phyloP scores from a whole-genome alignment of 2,888 invertebrate species.

The Tetheella fluctuosa region DNA sequence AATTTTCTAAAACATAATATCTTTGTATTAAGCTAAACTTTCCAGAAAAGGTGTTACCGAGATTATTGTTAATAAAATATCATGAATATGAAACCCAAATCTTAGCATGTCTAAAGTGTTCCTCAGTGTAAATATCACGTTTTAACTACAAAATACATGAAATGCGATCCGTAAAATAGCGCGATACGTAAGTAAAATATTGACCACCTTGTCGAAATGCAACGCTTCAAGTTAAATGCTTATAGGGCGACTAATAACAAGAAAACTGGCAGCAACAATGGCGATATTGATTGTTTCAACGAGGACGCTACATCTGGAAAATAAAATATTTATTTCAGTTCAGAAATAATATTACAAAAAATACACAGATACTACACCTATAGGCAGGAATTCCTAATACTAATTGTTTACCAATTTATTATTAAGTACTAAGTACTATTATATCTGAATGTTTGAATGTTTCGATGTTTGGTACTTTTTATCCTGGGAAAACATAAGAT shows the following conservation, averaged over 20 bases:
- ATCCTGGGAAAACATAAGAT: no score
- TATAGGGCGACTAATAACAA: conserved; percentile 33
- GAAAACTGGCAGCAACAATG: conserved; percentile 33
- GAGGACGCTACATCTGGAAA: conserved; percentile 36
- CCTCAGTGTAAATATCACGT: conserved; percentile 40
- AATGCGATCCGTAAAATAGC: conserved; percentile 38
- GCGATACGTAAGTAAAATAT: background rate
- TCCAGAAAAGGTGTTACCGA: background rate
- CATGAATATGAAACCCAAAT: conserved; percentile 31
- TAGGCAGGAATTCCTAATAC: no score
- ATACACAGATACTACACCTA: no score
- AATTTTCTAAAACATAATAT: no score
- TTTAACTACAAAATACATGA: conserved; percentile 38
- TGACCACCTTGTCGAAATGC: conserved; percentile 8
- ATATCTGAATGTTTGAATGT: no score
- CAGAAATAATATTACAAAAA: no score
- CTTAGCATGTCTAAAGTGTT: conserved; percentile 46
- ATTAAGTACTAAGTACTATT: no score
- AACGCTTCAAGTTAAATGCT: background rate
- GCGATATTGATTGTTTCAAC: conserved; percentile 23
- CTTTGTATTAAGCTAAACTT: background rate
- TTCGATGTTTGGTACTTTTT: no score
- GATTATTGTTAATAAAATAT: conserved; percentile 2
- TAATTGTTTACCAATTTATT: no score
- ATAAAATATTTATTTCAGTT: conserved; percentile 3